Evolutionary conservation across 37 sponge, comb jelly and placozoan species (phyloP), one percentile per base, ranked within the genome.

Genomic region (Amphimedon queenslandica): DNA sequence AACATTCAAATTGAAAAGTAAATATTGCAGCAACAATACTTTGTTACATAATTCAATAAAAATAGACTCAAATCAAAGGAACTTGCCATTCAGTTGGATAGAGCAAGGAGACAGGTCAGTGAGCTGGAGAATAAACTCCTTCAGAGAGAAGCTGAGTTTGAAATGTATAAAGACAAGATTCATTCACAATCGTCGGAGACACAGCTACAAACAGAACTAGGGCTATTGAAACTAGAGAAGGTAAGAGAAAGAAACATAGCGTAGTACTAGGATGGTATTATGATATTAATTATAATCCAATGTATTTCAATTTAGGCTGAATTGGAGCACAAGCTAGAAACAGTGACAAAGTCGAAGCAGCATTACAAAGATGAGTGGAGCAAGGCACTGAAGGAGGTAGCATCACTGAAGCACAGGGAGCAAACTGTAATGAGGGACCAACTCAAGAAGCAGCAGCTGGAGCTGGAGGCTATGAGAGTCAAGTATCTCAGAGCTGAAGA

Each of bases 351-450:
- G 36, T 83, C 95, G 2, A 94, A 94, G 42, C 80, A 86, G 40
- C 95, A 98, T 75, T 98, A 98, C 88, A 91, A 94, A 71, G 88
- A 98, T 30, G 87, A 94, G 71, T 98, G 99, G 99, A 83, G 76
- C 41, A 74, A 83, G 41, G 87, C 96, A 18, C 71, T 98, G 47
- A 69, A 77, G 36, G 96, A 94, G 41, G 72, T 98, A 21, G 88
- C 94, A 36, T 32, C 67, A 27, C 33, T 37, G n/a, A 75, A 84
- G 36, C 89, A 95, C 66, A 56, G 58, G 57, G 96, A 95, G 63
- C 91, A 85, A 64, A 71, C 63, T 2, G 57, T 66, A 11, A 71
- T 80, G n/a, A 70, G 67, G 37, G 82, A 78, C 1, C 55, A 64
- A 56, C 65, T 92, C 40, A 72, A 51, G 63, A 37, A 53, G 55